Evolutionary conservation across 2,888 invertebrate species (phyloP), one percentile per base, ranked within the genome.

Genomic region (Deilephila porcellus): DNA sequence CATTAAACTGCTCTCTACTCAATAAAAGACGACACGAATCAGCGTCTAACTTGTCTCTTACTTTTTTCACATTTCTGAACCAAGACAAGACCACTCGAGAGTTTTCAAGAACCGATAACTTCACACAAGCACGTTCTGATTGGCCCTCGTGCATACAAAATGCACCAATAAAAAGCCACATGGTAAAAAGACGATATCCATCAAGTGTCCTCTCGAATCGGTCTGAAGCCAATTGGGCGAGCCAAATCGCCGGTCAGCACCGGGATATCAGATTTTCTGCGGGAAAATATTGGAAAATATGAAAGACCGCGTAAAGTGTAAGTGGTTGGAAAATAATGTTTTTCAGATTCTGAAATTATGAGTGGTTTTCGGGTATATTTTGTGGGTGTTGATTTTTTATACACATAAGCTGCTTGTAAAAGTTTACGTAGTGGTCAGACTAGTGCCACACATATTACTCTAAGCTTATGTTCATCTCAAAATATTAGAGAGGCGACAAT

Each of bases 231-330:
- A 67, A 67, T 67, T 67, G 67, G 67, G 67, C 67, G 67, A 17
- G 20, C 67, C 11, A 52, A 67, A 67, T 67, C 45, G 45, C 20
- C 52, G 64, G n/a, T 20, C 25, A 67, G 67, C 1, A 25, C 37
- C 25, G n/a, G 63, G 37, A 67, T 67, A 67, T 67, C 67, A 67
- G 67, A 67, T 67, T 67, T 25, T 64, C 17, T 34, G 63, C 60
- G 60, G 14, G 6, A 52, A 52, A 52, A 67, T 67, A 67, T 67
- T 67, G 67, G 67, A 67, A 67, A 67, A 67, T 67, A 67, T 67
- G 34, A 63, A 45, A 14, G 45, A 52, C 67, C 25, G 52, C 34
- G 63, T 67, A 64, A 17, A 37, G 19, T 19, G 37, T 52, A 52
- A 67, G 67, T 52, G 67, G 25, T 25, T 67, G 67, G 67, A 67